phyloP scores from a whole-genome alignment of 2,113 vertebrate species.

The Fukomys damarensis region DNA sequence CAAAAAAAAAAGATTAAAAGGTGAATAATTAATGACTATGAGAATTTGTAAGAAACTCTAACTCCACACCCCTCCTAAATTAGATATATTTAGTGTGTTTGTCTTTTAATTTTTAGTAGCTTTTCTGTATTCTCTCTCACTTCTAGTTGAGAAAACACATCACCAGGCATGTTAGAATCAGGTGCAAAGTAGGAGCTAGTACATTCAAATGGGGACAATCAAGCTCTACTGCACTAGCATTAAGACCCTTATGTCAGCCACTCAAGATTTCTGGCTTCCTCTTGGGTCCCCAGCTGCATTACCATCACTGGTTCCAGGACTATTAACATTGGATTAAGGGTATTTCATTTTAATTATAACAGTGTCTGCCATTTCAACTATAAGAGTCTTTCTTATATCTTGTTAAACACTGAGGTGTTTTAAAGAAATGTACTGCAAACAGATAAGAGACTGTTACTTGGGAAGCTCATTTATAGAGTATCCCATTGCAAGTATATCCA shows the following conservation, averaged over 20 bases:
- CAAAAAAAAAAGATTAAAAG: slow-evolving; percentile 7
- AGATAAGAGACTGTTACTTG: neutral
- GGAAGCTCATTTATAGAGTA: neutral
- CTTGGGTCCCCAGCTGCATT: neutral
- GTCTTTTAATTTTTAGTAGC: neutral
- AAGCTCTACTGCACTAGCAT: neutral
- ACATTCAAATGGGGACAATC: neutral
- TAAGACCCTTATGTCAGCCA: neutral
- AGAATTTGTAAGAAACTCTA: neutral
- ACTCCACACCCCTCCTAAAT: neutral
- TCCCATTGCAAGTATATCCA: neutral
- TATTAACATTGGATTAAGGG: neutral
- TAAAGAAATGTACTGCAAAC: slow-evolving; percentile 27
- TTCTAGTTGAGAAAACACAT: slow-evolving; percentile 2
- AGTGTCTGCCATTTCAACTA: neutral
- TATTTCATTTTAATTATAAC: neutral
- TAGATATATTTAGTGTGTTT: neutral
- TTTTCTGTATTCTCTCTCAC: neutral
- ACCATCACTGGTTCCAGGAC: neutral
- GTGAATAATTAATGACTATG: neutral
- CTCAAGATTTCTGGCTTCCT: neutral
- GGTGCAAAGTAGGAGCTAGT: neutral
- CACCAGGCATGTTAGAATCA: neutral
- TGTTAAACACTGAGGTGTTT: slow-evolving; percentile 23
- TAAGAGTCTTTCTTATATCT: neutral